Percentiles rank a stretch among this genome's conserved stretches.
These are phyloP conservation scores for Gnathonemus longibarbis DNA, from an alignment of 2,113 vertebrate species.

Conservation along the genomic window DNA sequence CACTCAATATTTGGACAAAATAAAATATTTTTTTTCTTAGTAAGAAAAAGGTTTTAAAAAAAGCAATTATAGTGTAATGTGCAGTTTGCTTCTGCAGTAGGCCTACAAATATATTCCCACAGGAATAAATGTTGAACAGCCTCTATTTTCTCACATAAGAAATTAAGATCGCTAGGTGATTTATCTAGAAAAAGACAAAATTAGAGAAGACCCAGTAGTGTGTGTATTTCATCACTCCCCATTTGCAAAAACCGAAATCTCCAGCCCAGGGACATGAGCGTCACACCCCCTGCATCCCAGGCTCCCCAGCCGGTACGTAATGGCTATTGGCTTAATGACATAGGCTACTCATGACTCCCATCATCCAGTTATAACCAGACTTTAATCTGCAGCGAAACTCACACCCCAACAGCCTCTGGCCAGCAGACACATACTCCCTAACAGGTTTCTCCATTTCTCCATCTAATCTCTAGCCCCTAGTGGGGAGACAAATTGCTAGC, in stretches of 20 bases:
- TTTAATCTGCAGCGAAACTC: background rate
- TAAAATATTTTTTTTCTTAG: background rate
- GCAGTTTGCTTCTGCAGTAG: background rate
- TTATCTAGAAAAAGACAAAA: background rate
- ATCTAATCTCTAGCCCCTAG: background rate
- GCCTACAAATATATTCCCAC: background rate
- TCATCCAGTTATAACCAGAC: background rate
- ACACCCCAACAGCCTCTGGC: background rate
- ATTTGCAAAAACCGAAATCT: background rate
- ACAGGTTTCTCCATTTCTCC: background rate
- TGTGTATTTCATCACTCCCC: background rate
- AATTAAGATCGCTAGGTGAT: background rate
- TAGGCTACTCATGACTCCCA: background rate
- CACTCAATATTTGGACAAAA: background rate
- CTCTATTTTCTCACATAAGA: background rate
- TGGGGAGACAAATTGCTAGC: background rate
- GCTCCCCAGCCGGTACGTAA: background rate
- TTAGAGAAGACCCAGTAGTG: background rate
- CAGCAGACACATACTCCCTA: background rate
- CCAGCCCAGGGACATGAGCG: background rate
- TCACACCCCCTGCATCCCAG: background rate
- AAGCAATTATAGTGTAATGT: constrained; percentile 15
- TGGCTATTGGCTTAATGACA: background rate
- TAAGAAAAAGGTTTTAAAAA: background rate
- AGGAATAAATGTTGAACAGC: background rate